Evolutionary conservation across 2,888 invertebrate genomes (phyloP), one percentile per base, ranked within the genome.

Genomic region (Lithosia quadra): DNA sequence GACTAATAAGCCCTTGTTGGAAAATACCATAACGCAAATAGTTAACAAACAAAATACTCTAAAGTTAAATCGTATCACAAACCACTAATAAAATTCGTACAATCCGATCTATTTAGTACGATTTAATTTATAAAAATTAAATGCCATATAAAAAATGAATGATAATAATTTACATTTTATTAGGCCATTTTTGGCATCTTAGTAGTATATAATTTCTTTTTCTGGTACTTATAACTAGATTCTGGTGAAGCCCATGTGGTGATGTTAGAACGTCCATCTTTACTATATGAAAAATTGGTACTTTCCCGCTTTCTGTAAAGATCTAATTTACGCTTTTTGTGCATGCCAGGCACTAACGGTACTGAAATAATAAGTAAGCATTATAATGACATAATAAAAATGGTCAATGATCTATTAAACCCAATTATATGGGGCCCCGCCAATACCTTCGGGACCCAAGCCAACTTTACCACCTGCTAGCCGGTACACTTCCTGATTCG

Each of bases 311-410:
- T n/a, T n/a, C 18, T 49, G 49, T n/a, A 49, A 49, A 49, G 18
- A 49, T 49, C 49, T 49, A 49, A 49, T 49, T 49, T 49, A 49
- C 22, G 22, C n/a, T 4, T 28, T 63, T 13, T 63, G 8, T 22
- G 18, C 55, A 63, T 21, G 10, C 63, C 63, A 5, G 63, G 63
- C 36, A 34, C 22, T 21, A 55, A 34, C 15, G 63, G 63, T 21
- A 55, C 63, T 63, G 21, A 53, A 61, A 63, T 15, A 9, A 63
- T 18, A 63, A 9, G 8, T 1, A 55, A 63, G 1, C 24, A 28
- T 4, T 15, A 2, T 18, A 39, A 15, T 15, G 13, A 43, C 1
- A 5, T 18, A 43, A 5, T 43, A 43, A 5, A 7, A 18, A 43
- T 5, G 15, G 43, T 15, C 18, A 5, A 15, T 43, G 43, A 18